Base-by-base conservation (phyloP, 1,140 invertebrate species). In the Drosophila pseudoananassae region DNA sequence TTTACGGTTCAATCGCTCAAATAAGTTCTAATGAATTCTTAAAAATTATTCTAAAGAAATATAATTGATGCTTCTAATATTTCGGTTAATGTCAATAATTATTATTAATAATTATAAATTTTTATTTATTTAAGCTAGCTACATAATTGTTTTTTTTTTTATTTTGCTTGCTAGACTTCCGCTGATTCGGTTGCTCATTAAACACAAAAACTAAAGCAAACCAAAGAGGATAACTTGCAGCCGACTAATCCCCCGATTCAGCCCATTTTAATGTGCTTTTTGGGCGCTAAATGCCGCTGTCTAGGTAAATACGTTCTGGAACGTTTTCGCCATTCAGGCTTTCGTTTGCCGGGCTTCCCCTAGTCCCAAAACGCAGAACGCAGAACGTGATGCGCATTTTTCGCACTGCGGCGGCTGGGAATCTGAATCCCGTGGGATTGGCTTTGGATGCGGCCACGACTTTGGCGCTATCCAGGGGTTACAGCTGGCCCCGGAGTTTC, bases 371-470 rank as follows among this genome's bases (percentile, higher is more conserved):
- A 78, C 82, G 50, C 54, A 85, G 45, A 88, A 88, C 83, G 83
- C 52, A 82, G 40, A 79, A 87, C 83, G 82, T 87, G 83, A 88
- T 88, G 82, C 83, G 82, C 82, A 87, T 87, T 88, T 87, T 83
- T 83, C 78, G 83, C 78, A 87, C 51, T 88, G 81, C 82, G 72
- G 56, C 56, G 25, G 29, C 54, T 57, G 40, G 53, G 46, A 33
- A 51, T 45, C 63, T 69, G 59, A 29, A 27, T 64, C 64, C 66
- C 64, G 25, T 17, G 20, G 43, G 66, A 29, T 60, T 60, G 50
- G 27, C 29, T 33, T 52, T 33, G 50, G 29, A 20, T 52, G 20
- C 49, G 58, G 36, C 49, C 29, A 43, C 50, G 49, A 10, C 31
- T 66, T 55, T 38, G 51, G 66, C 31, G 53, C 10, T 27, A 17